phyloP scores from a whole-genome alignment of 1,140 invertebrate species.

The Drosophila arizonae region DNA sequence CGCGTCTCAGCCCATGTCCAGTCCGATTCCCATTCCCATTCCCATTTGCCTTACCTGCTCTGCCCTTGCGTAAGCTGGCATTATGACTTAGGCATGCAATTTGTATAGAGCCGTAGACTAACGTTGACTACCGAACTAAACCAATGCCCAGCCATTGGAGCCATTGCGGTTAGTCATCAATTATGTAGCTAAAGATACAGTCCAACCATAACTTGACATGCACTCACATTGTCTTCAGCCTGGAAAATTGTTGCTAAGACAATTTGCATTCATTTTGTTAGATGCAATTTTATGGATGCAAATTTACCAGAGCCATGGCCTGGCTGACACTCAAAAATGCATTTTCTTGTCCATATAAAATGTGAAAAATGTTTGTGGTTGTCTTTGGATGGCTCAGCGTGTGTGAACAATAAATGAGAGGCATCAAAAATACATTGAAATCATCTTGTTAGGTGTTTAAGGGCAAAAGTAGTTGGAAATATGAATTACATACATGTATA shows the following conservation, averaged over 20 bases:
- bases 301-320: not conserved
- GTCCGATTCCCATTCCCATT: not conserved
- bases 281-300: constrained; percentile 5
- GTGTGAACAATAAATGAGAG: not conserved
- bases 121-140: not conserved
- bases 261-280: constrained; percentile 7
- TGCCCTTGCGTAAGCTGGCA: constrained; percentile 50
- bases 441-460: too few species aligned
- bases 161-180: constrained; percentile 7
- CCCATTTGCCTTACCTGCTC: constrained; percentile 43
- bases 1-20: constrained; percentile 10
- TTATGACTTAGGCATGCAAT: constrained; percentile 72
- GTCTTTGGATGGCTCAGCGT: not conserved
- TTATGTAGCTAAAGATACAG: constrained; percentile 4
- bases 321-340: not conserved
- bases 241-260: not conserved
- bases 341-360: not conserved
- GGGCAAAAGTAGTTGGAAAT: too few species aligned
- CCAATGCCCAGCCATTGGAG: not conserved
- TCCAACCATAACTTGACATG: constrained; percentile 4
- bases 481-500: too few species aligned
- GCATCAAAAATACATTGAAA: not conserved
- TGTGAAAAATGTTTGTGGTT: not conserved
- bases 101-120: constrained; percentile 40
- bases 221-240: constrained; percentile 1